phyloP scores from a whole-genome alignment of 2,797 vertebrate species.

The Diglossa cyanea region DNA sequence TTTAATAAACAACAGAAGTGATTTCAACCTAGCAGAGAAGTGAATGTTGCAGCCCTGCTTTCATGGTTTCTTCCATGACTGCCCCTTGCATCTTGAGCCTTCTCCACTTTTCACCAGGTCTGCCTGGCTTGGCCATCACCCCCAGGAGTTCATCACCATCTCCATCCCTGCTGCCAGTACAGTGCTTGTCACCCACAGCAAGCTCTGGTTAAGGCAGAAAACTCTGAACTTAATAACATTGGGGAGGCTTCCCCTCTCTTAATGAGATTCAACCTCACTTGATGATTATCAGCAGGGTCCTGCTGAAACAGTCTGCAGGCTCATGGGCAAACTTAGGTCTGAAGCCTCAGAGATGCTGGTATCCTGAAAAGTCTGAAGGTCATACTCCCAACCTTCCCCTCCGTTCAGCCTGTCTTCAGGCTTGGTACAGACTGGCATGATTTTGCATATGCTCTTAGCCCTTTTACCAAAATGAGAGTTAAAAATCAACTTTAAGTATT shows the following conservation, averaged over 20 bases:
- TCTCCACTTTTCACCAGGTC: background rate
- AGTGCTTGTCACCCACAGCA: background rate
- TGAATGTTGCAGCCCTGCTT: background rate
- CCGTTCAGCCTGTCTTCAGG: background rate
- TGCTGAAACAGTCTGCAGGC: background rate
- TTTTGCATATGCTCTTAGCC: background rate
- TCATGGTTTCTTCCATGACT: background rate
- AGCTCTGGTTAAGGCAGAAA: background rate
- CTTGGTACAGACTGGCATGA: background rate
- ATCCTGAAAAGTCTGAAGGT: background rate
- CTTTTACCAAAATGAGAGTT: background rate
- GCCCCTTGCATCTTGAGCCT: background rate
- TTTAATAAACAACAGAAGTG: slow-evolving; percentile 37
- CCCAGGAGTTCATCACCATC: background rate
- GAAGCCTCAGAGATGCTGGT: background rate
- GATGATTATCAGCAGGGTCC: background rate
- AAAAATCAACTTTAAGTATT: background rate
- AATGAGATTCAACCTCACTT: background rate
- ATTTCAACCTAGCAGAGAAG: background rate
- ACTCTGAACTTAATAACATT: background rate
- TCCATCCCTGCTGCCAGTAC: background rate
- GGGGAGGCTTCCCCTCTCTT: background rate
- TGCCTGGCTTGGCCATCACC: background rate
- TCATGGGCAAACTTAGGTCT: background rate
- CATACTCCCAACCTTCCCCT: background rate